These are phyloP conservation scores for Pentalonia nigronervosa DNA, from an alignment of 1,140 invertebrate genomes.

Conservation along the genomic window DNA sequence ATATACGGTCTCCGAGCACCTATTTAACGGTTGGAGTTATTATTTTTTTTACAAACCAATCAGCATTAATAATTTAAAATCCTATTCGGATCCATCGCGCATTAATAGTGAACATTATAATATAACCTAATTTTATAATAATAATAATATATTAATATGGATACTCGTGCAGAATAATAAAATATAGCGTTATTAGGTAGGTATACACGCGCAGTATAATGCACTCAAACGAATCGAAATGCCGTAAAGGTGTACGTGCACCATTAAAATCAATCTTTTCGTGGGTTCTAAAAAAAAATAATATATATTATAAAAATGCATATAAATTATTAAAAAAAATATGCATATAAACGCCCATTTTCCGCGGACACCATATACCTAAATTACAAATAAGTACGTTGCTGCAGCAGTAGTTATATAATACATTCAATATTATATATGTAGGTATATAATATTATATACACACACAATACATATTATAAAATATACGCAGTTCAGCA, in stretches of 20 bases:
- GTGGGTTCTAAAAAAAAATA: background rate
- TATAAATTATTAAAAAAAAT: constrained; percentile 3
- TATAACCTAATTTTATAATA: no score
- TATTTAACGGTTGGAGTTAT: background rate
- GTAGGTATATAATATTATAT: no score
- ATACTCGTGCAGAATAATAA: background rate
- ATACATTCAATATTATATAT: background rate
- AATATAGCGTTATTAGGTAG: background rate
- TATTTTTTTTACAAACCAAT: background rate
- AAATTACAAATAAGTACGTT: background rate
- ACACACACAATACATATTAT: background rate
- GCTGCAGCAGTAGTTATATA: background rate
- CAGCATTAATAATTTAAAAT: background rate
- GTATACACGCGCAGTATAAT: background rate
- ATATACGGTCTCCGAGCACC: background rate
- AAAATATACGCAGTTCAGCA: background rate
- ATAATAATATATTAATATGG: no score
- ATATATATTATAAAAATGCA: background rate
- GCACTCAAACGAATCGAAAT: background rate
- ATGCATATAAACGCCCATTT: background rate
- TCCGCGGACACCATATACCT: background rate
- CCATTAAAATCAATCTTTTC: constrained; percentile 11
- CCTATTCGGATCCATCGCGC: background rate
- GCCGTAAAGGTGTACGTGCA: background rate
- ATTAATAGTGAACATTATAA: background rate